Evolutionary conservation across 2,797 vertebrate genomes (phyloP), one percentile per base, ranked within the genome.

Genomic region (Choloepus didactylus): DNA sequence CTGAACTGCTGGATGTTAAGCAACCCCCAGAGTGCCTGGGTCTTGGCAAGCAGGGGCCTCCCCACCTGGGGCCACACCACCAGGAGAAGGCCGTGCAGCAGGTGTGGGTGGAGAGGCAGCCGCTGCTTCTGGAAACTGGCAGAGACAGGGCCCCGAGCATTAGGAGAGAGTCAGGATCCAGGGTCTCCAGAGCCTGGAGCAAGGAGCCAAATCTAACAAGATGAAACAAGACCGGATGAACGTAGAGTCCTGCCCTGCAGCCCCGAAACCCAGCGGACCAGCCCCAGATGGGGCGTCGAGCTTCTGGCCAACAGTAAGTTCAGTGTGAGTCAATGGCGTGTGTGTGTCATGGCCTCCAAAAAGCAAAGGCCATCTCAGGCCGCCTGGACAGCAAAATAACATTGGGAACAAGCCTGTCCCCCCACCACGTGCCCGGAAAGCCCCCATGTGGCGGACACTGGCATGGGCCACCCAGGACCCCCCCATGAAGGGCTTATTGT

Each of bases 281-380:
- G 84, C 70, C 90, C 72, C 87, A 95, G 15, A 67, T n/a, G 87
- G 87, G 75, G n/a, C 2, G 1, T 0, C n/a, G 60, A 25, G 54
- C 29, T 49, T 72, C 83, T 1, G 1, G n/a, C 93, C 93, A 95
- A 89, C 89, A 89, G 9, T 67, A 87, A 79, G 91, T 95, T 94
- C 89, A 49, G 70, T 6, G 8, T n/a, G 31, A 89, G 93, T 56
- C 69, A 41, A 6, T 0, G 0, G 73, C 10, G 56, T 77, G 81
- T 10, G 9, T 49, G 49, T 12, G 49, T 44, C 16, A 27, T 21
- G 46, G 59, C 56, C 41, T 67, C 62, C 16, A 16, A 62, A 44
- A 72, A 41, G 41, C 87, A 85, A 46, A 90, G 56, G 80, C 60
- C 19, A 59, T 21, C 66, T 51, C 27, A 19, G n/a, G 69, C 73